Base-by-base conservation (phyloP, 2,888 invertebrate species). In the Helicoverpa assulta region DNA sequence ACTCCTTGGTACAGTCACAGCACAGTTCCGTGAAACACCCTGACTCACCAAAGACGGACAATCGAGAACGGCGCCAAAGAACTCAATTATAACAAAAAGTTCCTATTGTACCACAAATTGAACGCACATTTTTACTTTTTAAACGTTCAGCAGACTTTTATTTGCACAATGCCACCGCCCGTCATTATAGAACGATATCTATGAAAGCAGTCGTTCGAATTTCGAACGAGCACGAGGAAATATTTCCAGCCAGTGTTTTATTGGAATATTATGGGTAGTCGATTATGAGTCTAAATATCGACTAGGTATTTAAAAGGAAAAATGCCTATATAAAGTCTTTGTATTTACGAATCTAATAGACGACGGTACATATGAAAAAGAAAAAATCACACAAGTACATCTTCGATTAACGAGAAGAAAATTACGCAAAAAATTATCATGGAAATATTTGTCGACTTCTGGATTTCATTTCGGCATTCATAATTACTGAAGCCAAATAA, bases 21-120 rank as follows among this genome's bases (percentile, higher is more conserved):
- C 47, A 40, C 14, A 47, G 59, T 71, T 76, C 62, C 56, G 55
- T 68, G 59, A 69, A 73, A 81, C 70, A 70, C 51, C 60, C 64
- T 82, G 85, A 84, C 66, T 84, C 79, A 83, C 57, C 55, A 57
- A 57, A 81, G 67, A 61, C 61, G 61, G 52, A 65, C 69, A 62
- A 75, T 61, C 60, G 56, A 73, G 26, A 6, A 33, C 53, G 69
- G 70, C 70, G 70, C 66, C 64, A 68, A 70, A 70, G 59, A 74
- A 71, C 55, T 58, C 64, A 60, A 81, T 82, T 76, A 67, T 67
- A 63, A 52, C 14, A 29, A 77, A 75, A 76, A 75, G 57, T 43
- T 67, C n/a, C 67, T 66, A 81, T 78, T 83, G 78, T 73, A 56
- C 52, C 43, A 62, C 16, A 65, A 70, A 82, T 68, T 57, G 43